Evolutionary conservation across 2,113 vertebrate genomes (phyloP), one percentile per base, ranked within the genome.

Genomic region (Odontesthes bonariensis): DNA sequence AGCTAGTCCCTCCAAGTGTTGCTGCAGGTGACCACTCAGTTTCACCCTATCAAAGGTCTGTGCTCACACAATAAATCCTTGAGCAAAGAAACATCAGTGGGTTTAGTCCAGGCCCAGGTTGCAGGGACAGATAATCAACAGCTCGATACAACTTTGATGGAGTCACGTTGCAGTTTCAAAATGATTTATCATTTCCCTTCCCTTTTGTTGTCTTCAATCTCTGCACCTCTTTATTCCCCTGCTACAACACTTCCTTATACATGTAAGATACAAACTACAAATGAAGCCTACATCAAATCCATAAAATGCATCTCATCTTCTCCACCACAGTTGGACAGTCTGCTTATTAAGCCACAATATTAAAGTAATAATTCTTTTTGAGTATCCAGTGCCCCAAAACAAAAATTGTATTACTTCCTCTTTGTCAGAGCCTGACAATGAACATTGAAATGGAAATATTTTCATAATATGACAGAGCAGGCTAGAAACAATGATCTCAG

Each of bases 61-160:
- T 73, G 70, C 66, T 82, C 54, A 63, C 69, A 70, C n/a, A 71
- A 69, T 61, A 49, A 75, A 76, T 74, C 60, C 73, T 42, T 44
- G 42, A 72, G 66, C 73, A 86, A 80, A 86, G 73, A 84, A 44
- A 54, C 82, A 22, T n/a, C 0, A 17, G 52, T 19, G 3, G 23
- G 8, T 51, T 60, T 13, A 68, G 70, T 10, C 54, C 32, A 31
- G 44, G 42, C 73, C 73, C 58, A n/a, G n/a, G 73, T 65, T 38
- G 47, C 77, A 72, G 82, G 42, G 19, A 1, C 76, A 79, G 80
- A 78, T 84, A 88, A 89, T 88, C 77, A 82, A 56, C 73, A 17
- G 76, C 68, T 90, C 78, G 9, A 79, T 89, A 68, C 69, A 75
- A 77, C 73, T 69, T 77, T 69, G 69, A 86, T 82, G 75, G 73